A percentile compares a stretch with the other conserved stretches of the same genome.
Conservation (phyloP, 2,888 invertebrate genomes). For the Sinhomidia bicolor region DNA sequence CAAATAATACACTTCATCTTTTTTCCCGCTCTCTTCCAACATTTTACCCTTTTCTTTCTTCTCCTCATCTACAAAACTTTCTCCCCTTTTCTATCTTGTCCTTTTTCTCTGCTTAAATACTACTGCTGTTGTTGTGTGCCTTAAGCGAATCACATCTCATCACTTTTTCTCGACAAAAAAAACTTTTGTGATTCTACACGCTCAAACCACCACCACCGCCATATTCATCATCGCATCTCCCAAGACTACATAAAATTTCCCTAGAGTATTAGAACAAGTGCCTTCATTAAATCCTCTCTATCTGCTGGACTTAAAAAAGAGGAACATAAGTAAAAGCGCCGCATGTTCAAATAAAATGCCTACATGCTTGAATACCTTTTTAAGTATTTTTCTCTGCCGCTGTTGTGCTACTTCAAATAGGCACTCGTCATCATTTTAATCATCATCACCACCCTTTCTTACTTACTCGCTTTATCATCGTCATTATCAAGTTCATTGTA, state of each 20-base stretch:
- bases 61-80: too few relatives aligned
- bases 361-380: slow-evolving; percentile 58
- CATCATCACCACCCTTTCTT: slow-evolving; percentile 36
- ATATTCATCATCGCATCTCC: slow-evolving; percentile 8
- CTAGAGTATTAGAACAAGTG: slow-evolving; percentile 64
- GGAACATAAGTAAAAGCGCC: neutral
- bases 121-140: neutral
- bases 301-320: too few relatives aligned
- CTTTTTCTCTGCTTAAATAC: slow-evolving; percentile 14
- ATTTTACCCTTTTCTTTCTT: too few relatives aligned
- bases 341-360: slow-evolving; percentile 55
- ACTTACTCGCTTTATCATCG: slow-evolving; percentile 57
- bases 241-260: slow-evolving; percentile 57
- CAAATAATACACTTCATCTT: slow-evolving; percentile 31
- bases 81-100: slow-evolving; percentile 25
- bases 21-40: too few relatives aligned
- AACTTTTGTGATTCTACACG: neutral
- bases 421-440: neutral
- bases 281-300: slow-evolving; percentile 64
- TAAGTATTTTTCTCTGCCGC: slow-evolving; percentile 3
- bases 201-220: neutral
- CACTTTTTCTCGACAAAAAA: slow-evolving; percentile 6
- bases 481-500: slow-evolving; percentile 34
- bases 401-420: neutral
- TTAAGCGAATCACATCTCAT: slow-evolving; percentile 24